phyloP scores from a whole-genome alignment of 2,113 vertebrate genomes.

The Leptobrachium ailaonicum region DNA sequence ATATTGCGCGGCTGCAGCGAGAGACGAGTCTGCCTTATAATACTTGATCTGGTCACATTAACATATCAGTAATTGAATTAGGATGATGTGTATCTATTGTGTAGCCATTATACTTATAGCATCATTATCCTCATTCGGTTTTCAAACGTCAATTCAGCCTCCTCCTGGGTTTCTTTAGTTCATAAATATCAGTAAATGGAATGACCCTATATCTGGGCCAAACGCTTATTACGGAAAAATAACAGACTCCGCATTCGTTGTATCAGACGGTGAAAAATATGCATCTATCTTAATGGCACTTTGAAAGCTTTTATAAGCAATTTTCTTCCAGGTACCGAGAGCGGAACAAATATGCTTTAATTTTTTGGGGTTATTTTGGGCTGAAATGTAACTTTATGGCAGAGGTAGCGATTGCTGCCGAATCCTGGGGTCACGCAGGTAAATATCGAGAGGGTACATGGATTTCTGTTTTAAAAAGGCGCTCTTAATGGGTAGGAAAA shows the following conservation, averaged over 20 bases:
- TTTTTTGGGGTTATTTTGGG: no score
- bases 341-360: no score
- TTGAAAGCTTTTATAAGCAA: no score
- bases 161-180: background rate
- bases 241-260: background rate
- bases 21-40: background rate
- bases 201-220: background rate
- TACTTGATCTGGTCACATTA: slow-evolving; percentile 14
- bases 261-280: background rate
- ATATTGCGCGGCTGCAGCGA: background rate
- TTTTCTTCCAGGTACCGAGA: no score
- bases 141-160: background rate
- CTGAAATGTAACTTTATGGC: no score
- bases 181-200: background rate
- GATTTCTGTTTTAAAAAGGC: no score
- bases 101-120: background rate
- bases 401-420: no score
- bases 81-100: background rate
- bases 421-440: no score
- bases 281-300: no score
- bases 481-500: no score
- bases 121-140: background rate
- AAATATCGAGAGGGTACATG: no score
- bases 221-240: background rate
- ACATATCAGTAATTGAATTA: slow-evolving; percentile 20